These are phyloP conservation scores for Hemiscyllium ocellatum DNA, from an alignment of 2,113 vertebrate genomes.

Conservation along the genomic window DNA sequence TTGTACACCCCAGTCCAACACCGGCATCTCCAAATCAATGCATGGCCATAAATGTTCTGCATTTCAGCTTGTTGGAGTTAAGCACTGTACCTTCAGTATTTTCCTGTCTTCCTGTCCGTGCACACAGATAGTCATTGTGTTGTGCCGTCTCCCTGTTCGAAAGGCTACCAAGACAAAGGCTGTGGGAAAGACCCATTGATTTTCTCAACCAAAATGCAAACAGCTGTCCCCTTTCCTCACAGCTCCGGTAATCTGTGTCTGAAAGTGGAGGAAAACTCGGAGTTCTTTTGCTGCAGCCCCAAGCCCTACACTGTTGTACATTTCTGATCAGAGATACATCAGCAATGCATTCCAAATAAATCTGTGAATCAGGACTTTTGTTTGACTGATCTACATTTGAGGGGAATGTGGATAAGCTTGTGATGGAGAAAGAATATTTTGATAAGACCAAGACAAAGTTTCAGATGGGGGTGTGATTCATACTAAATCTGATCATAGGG, in stretches of 20 bases:
- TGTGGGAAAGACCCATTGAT: not conserved
- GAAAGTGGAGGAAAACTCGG: not conserved
- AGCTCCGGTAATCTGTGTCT: not conserved
- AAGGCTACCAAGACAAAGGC: not conserved
- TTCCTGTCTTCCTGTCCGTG: not conserved
- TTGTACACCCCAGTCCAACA: no score
- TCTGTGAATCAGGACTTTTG: not conserved
- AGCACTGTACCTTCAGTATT: not conserved
- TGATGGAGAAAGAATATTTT: not conserved
- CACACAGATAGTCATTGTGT: not conserved
- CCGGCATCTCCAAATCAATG: not conserved
- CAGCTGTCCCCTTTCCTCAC: not conserved
- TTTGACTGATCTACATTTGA: not conserved
- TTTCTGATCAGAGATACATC: not conserved
- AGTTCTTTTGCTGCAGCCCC: not conserved
- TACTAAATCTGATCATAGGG: no score
- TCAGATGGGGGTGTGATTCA: no score
- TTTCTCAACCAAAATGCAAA: not conserved
- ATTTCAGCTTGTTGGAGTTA: not conserved
- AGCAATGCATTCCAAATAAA: not conserved
- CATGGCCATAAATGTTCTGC: not conserved
- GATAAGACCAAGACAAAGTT: no score
- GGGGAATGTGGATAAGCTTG: not conserved
- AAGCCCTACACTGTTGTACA: not conserved
- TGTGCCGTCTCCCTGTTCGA: not conserved